Evolutionary conservation across 2,113 vertebrate genomes (phyloP).

Genomic region (Scophthalmus maximus): DNA sequence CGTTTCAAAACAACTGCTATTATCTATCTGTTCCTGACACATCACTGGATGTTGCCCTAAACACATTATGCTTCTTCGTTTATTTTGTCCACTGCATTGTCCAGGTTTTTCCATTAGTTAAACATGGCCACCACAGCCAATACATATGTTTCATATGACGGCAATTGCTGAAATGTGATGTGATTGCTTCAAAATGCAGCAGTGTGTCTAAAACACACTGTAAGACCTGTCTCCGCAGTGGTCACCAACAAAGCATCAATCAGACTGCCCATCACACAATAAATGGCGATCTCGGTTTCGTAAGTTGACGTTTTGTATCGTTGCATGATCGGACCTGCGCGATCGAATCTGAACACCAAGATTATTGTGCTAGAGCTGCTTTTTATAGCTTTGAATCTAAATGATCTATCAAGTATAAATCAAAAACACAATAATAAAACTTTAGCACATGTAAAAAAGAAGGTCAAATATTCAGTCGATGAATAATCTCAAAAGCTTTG

Average conservation of each 20-base stretch:
- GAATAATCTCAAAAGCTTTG: conserved; percentile 22
- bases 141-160: conserved; percentile 39
- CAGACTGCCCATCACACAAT: background rate
- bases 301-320: background rate
- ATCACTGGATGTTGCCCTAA: background rate
- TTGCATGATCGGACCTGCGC: background rate
- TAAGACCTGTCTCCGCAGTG: background rate
- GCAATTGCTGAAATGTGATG: conserved; percentile 12
- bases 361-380: background rate
- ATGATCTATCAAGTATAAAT: conserved; percentile 2
- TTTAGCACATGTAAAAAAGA: conserved; percentile 20
- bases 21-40: background rate
- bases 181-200: conserved; percentile 20
- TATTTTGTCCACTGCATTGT: background rate
- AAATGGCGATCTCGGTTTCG: too few species aligned
- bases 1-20: background rate
- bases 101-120: background rate
- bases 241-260: conserved; percentile 24
- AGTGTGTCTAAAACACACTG: background rate
- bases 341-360: conserved; percentile 8
- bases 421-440: conserved; percentile 10
- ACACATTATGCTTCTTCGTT: background rate
- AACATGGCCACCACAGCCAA: background rate
- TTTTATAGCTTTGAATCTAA: conserved; percentile 8
- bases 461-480: conserved; percentile 1